Conservation (phyloP, 2,797 vertebrate genomes). For the Florisuga fusca region DNA sequence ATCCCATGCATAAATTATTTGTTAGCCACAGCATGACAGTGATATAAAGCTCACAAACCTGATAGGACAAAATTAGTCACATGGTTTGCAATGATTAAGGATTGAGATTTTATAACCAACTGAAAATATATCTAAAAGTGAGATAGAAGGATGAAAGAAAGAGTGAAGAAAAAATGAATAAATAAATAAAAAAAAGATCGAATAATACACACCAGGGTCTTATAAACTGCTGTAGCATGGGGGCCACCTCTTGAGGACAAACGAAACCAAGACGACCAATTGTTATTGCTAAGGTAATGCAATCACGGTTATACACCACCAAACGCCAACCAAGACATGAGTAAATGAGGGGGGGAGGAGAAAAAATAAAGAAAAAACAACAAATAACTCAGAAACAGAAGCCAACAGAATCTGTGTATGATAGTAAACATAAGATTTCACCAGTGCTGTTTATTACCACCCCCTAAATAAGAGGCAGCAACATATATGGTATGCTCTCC, state of each 20-base stretch:
- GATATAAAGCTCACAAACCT: constrained; percentile 10
- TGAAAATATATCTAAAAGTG: no score
- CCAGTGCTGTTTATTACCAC: constrained; percentile 94
- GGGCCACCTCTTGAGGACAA: constrained; percentile 99
- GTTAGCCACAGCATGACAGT: no score
- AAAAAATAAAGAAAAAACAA: constrained; percentile 93
- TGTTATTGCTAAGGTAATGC: constrained; percentile 99
- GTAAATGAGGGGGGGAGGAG: no score
- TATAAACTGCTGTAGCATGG: constrained; percentile 99
- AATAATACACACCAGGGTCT: constrained; percentile 97
- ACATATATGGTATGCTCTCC: constrained; percentile 91
- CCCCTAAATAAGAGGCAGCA: constrained; percentile 88
- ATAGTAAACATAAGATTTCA: constrained; percentile 99
- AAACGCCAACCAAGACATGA: constrained; percentile 96
- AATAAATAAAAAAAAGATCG: no score
- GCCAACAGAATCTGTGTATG: constrained; percentile 99
- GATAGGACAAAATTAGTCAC: constrained; percentile 99
- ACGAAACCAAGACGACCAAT: constrained; percentile 99
- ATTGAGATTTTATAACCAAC: constrained; percentile 79
- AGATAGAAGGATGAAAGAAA: no score
- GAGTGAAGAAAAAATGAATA: no score
- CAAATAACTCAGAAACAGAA: constrained; percentile 99
- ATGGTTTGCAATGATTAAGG: constrained; percentile 98
- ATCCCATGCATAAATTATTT: no score
- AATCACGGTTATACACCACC: constrained; percentile 99